A percentile compares a stretch with the other conserved stretches of the same genome.
phyloP scores from a whole-genome alignment of 2,888 invertebrate genomes.

The Monoplex corrugatus region DNA sequence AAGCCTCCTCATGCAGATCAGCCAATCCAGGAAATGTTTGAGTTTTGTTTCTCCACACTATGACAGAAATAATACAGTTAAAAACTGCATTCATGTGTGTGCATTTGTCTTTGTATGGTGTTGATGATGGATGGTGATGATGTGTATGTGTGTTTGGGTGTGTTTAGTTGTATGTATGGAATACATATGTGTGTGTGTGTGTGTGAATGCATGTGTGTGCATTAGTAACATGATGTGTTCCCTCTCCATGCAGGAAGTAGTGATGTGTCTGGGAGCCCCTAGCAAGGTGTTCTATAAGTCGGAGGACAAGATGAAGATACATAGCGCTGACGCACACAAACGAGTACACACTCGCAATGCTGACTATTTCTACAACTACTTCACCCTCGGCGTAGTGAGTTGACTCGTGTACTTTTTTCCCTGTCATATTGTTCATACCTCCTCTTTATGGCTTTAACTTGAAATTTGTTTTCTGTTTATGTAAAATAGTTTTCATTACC shows the following conservation, averaged over 20 bases:
- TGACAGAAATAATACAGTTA: no score
- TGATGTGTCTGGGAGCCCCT: constrained; percentile 94
- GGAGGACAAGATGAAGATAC: constrained; percentile 99
- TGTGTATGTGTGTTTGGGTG: no score
- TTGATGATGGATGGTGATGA: no score
- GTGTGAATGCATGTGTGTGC: background rate
- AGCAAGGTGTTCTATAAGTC: constrained; percentile 97
- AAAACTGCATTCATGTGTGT: no score
- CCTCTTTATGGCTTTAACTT: no score
- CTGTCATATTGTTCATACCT: background rate
- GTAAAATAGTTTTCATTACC: no score
- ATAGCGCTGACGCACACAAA: constrained; percentile 83
- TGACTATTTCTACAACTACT: constrained; percentile 99
- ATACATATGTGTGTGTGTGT: background rate
- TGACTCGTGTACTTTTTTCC: constrained; percentile 8
- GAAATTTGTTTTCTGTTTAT: no score
- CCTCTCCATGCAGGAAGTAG: constrained; percentile 86
- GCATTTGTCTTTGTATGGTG: no score
- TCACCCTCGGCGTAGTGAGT: constrained; percentile 95
- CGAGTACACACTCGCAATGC: constrained; percentile 84
- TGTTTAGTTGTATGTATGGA: background rate
- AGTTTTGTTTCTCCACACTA: no score
- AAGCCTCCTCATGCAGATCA: no score
- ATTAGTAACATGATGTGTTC: background rate
- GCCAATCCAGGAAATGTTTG: no score